phyloP scores from a whole-genome alignment of 2,797 vertebrate genomes.

The Muscicapa comitata region DNA sequence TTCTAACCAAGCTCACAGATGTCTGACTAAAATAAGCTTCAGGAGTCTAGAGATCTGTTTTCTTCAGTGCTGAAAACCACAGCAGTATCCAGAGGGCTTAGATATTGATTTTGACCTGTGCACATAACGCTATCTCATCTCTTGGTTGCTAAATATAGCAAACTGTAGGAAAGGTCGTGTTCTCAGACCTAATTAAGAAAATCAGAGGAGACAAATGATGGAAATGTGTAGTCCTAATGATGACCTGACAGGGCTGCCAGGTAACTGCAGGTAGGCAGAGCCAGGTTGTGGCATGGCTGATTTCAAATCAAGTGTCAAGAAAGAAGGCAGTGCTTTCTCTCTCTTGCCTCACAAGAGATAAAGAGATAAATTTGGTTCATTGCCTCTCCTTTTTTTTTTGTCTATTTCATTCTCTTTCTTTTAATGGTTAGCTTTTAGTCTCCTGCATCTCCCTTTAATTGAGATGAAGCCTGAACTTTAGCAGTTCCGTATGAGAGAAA shows the following conservation, averaged over 20 bases:
- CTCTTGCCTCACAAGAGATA: not conserved
- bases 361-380: not conserved
- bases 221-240: slow-evolving; percentile 10
- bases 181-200: slow-evolving; percentile 49
- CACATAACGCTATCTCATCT: not conserved
- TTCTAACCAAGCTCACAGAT: not conserved
- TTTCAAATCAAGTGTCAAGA: not conserved
- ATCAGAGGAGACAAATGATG: slow-evolving; percentile 35
- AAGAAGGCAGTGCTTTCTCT: not conserved
- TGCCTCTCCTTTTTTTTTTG: not conserved
- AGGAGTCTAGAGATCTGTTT: not conserved
- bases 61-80: slow-evolving; percentile 3
- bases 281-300: not conserved
- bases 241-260: not conserved
- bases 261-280: not conserved
- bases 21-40: not conserved
- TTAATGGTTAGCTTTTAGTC: not conserved
- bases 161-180: slow-evolving; percentile 17
- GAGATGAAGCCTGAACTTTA: not conserved
- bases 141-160: slow-evolving; percentile 11
- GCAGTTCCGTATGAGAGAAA: not conserved
- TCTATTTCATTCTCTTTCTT: not conserved
- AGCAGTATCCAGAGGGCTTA: not conserved
- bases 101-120: slow-evolving; percentile 39
- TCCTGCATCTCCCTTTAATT: not conserved